Base-by-base conservation (phyloP, 92 coral and sea anemone species). In the Pocillopora grandis region DNA sequence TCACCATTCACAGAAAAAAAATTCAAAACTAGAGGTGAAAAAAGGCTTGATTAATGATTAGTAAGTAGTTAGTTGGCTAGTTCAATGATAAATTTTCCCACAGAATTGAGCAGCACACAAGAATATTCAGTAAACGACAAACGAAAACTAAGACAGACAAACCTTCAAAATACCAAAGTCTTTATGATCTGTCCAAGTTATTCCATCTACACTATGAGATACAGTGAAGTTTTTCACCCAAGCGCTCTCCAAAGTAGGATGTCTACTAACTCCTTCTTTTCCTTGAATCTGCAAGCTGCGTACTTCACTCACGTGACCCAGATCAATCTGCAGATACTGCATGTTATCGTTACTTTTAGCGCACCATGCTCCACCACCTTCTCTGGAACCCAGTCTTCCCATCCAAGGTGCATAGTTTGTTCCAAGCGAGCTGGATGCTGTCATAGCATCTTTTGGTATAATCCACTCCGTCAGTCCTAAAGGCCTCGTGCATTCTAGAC, bases 341-440 rank as follows among this genome's bases (percentile, higher is more conserved):
- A 64, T 31, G 62, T 37, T 49, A 70, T 89, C 72, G 36, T 84
- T 86, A 10, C 9, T 48, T 48, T 82, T 92, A 14, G 95, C 89
- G 75, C 95, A 92, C 95, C 95, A 92, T 19, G 93, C 93, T 48
- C 91, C 93, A 0, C 93, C 93, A 20, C 89, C 73, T 13, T 65
- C 90, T 52, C 31, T 72, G 12, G 82, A 27, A 12, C 81, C 95
- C 79, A 92, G 71, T 76, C 95, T 90, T 65, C 91, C 95, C 88
- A 85, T 72, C 95, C 95, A 92, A 33, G 95, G 87, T 59, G 64
- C 62, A 82, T 92, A 92, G 84, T 92, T 92, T 72, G 85, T 77
- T 37, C 92, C 88, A 5, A 92, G 84, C 62, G 66, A 79, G 33
- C 90, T 82, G 12, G 93, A 90, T 15, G 95, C 95, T 5, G 90